Conservation (phyloP, 2,888 invertebrate genomes). For the Oligia fasciuncula region DNA sequence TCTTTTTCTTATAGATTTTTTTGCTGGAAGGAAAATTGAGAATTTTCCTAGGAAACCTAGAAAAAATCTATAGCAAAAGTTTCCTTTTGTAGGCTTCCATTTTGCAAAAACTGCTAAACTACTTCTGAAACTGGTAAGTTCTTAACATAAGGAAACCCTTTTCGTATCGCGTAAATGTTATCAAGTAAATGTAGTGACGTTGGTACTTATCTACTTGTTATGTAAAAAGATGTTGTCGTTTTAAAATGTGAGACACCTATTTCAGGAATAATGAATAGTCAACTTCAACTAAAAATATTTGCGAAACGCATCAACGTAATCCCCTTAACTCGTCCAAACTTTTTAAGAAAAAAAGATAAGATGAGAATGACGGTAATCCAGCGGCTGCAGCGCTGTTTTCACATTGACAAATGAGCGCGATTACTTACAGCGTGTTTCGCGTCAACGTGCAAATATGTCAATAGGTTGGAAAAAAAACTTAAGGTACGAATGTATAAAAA, state of each 20-base stretch:
- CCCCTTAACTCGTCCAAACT: constrained; percentile 49
- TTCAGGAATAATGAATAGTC: constrained; percentile 15
- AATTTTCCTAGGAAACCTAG: not conserved
- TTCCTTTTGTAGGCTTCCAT: constrained; percentile 12
- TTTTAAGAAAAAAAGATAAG: constrained; percentile 64
- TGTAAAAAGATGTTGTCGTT: not conserved
- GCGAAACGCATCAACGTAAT: constrained; percentile 41
- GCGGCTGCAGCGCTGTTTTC: constrained; percentile 50
- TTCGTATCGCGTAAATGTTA: not conserved
- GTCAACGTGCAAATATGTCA: constrained; percentile 64
- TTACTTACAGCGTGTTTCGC: constrained; percentile 73
- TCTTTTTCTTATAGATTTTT: not conserved
- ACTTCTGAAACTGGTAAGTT: not conserved
- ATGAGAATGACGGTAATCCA: constrained; percentile 74
- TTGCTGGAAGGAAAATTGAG: not conserved
- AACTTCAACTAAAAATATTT: constrained; percentile 49
- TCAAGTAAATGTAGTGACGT: not conserved
- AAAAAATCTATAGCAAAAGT: not conserved
- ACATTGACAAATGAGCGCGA: constrained; percentile 77
- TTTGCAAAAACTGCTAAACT: not conserved
- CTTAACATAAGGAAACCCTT: not conserved
- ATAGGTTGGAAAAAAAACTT: constrained; percentile 33
- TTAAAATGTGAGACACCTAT: not conserved
- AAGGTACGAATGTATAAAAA: not conserved
- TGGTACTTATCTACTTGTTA: not conserved